These are phyloP conservation scores for Cephalotes varians DNA, from an alignment of 2,888 invertebrate genomes.

Conservation along the genomic window DNA sequence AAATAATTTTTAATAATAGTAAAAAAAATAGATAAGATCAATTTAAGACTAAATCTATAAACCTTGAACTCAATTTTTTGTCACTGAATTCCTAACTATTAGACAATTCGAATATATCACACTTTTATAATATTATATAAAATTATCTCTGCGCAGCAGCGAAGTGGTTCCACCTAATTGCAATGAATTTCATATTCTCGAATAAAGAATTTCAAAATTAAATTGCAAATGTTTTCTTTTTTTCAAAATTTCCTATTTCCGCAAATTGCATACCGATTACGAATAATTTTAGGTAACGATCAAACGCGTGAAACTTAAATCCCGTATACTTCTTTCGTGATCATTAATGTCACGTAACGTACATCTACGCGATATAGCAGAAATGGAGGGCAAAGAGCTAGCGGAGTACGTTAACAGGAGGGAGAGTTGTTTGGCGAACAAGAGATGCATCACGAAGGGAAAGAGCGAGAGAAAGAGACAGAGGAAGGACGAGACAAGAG, in stretches of 20 bases:
- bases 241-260: background rate
- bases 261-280: background rate
- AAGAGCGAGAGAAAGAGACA: slow-evolving; percentile 42
- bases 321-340: slow-evolving; percentile 16
- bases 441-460: slow-evolving; percentile 53
- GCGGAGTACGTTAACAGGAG: slow-evolving; percentile 27
- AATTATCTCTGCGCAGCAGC: background rate
- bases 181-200: background rate
- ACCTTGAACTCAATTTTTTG: background rate
- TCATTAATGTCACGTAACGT: slow-evolving; percentile 53
- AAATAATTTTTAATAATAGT: background rate
- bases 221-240: background rate
- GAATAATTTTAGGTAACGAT: slow-evolving; percentile 22
- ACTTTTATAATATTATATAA: background rate
- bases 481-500: slow-evolving; percentile 29
- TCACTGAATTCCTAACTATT: background rate
- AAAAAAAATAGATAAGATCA: background rate
- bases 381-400: slow-evolving; percentile 14
- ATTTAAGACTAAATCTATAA: background rate
- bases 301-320: slow-evolving; percentile 32
- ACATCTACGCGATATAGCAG: slow-evolving; percentile 30
- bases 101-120: background rate
- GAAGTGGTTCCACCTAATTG: background rate
- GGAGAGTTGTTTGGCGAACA: slow-evolving; percentile 54
- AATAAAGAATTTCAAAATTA: background rate